Percentiles rank a stretch among this genome's conserved stretches.
Conservation (phyloP, 2,113 vertebrate species). For the Paralichthys olivaceus region DNA sequence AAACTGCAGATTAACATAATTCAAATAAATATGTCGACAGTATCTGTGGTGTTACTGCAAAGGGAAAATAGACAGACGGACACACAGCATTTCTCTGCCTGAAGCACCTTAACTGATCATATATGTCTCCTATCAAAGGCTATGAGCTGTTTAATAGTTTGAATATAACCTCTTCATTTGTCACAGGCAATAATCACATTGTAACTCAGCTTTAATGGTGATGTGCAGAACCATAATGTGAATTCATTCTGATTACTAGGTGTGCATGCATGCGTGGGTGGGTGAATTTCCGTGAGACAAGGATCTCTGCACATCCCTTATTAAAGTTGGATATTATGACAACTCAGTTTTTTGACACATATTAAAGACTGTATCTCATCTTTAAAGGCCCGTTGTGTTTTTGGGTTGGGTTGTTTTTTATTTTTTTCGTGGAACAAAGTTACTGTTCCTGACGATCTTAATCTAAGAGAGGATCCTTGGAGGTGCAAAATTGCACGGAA, state of each 20-base stretch:
- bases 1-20: constrained; percentile 49
- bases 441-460: constrained; percentile 42
- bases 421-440: constrained; percentile 24
- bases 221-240: constrained; percentile 77
- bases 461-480: constrained; percentile 29
- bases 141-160: constrained; percentile 83
- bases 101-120: constrained; percentile 78
- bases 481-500: constrained; percentile 55
- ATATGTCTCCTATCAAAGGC: constrained; percentile 83
- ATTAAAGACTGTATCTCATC: constrained; percentile 58
- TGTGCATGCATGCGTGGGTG: constrained; percentile 56
- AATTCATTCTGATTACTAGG: constrained; percentile 72
- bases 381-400: constrained; percentile 44
- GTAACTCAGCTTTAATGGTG: constrained; percentile 78
- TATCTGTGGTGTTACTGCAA: constrained; percentile 15
- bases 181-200: constrained; percentile 83
- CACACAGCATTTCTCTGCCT: constrained; percentile 60
- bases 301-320: constrained; percentile 62
- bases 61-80: constrained; percentile 40
- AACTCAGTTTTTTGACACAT: constrained; percentile 56
- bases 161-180: constrained; percentile 84
- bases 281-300: constrained; percentile 52
- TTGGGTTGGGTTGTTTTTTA: constrained; percentile 1
- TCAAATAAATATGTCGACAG: constrained; percentile 41
- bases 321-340: constrained; percentile 67